phyloP scores from a whole-genome alignment of 2,797 vertebrate species.

The Tenualosa thibaudeaui region DNA sequence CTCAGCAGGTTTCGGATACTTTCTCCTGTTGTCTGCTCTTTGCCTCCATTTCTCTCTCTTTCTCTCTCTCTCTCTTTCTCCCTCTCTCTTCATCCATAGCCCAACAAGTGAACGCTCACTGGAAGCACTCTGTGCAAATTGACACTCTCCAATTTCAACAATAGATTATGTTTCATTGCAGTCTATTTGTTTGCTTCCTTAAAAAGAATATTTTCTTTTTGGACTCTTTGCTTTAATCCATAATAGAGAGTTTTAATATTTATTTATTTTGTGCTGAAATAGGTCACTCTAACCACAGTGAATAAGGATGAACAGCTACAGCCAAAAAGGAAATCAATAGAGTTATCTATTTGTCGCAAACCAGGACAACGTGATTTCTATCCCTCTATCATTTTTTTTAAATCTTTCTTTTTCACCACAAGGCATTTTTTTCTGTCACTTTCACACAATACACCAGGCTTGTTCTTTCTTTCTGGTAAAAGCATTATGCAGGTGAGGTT shows the following conservation, averaged over 20 bases:
- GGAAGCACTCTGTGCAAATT: conserved; percentile 68
- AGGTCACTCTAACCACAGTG: conserved; percentile 81
- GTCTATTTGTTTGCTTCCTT: conserved; percentile 75
- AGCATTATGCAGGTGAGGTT: conserved; percentile 69
- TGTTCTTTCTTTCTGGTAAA: conserved; percentile 73
- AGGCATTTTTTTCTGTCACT: conserved; percentile 48
- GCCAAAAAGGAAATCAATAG: conserved; percentile 82
- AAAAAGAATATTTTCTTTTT: conserved; percentile 73
- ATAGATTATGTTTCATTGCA: conserved; percentile 75
- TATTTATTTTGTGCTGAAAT: conserved; percentile 66
- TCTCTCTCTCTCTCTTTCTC: not conserved
- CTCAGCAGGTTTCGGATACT: conserved; percentile 69
- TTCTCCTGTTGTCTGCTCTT: conserved; percentile 46
- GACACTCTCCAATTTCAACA: conserved; percentile 65
- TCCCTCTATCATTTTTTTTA: conserved; percentile 64
- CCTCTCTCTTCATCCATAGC: conserved; percentile 32
- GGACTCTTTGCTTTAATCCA: conserved; percentile 77
- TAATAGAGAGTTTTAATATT: conserved; percentile 63
- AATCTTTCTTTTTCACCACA: conserved; percentile 35
- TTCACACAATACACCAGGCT: conserved; percentile 71
- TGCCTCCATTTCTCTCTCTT: not conserved
- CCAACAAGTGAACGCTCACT: conserved; percentile 49
- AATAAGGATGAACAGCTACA: conserved; percentile 75
- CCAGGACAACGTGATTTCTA: conserved; percentile 81
- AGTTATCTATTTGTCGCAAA: conserved; percentile 84